A percentile compares a stretch with the other conserved stretches of the same genome.
Evolutionary conservation across 2,888 invertebrate species (phyloP).

Genomic region (Sphinx pinastri): DNA sequence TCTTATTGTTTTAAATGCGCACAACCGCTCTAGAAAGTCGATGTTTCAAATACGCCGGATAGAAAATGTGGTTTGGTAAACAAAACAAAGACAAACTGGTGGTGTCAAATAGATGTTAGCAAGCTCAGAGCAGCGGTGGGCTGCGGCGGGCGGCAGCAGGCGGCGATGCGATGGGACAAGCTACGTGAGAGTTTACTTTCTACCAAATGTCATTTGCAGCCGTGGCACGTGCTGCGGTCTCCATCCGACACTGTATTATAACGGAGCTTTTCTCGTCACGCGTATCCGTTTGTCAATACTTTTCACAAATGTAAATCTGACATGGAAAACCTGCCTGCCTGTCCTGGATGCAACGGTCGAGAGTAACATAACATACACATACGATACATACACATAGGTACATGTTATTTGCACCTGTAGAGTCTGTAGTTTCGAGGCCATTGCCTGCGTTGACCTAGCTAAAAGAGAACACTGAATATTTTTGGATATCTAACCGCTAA

Average conservation of each 20-base stretch:
- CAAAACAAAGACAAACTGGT: constrained; percentile 52
- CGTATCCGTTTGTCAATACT: constrained; percentile 29
- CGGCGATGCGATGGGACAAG: background rate
- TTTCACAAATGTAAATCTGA: constrained; percentile 26
- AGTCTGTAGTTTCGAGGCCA: background rate
- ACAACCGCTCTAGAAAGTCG: constrained; percentile 39
- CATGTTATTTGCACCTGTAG: background rate
- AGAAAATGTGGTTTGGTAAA: constrained; percentile 45
- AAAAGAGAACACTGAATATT: background rate
- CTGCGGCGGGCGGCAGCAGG: constrained; percentile 20
- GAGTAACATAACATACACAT: background rate
- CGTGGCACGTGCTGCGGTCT: constrained; percentile 65
- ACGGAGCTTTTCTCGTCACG: constrained; percentile 63
- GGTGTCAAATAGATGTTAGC: constrained; percentile 44
- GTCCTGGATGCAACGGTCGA: background rate
- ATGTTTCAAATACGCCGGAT: constrained; percentile 36
- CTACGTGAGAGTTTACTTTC: constrained; percentile 73
- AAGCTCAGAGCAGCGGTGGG: constrained; percentile 37
- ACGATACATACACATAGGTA: background rate
- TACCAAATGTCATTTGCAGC: constrained; percentile 68
- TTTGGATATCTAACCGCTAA: background rate
- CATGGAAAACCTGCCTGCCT: constrained; percentile 10
- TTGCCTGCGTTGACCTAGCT: background rate
- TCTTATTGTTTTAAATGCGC: constrained; percentile 35
- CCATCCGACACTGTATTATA: constrained; percentile 53